A percentile compares a stretch with the other conserved stretches of the same genome.
These are phyloP conservation scores for Nephrotoma flavescens DNA, from an alignment of 2,888 invertebrate genomes.

Conservation along the genomic window DNA sequence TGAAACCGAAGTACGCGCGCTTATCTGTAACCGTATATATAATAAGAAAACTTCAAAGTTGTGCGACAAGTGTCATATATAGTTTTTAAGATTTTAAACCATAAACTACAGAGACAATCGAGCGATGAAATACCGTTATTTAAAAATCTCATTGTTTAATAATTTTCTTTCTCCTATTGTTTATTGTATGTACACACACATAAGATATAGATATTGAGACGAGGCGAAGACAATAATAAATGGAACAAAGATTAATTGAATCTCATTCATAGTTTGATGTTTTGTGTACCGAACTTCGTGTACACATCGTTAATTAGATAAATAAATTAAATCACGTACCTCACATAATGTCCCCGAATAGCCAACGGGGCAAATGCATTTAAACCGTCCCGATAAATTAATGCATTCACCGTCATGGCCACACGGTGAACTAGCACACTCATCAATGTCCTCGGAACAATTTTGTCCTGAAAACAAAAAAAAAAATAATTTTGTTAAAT, in stretches of 20 bases:
- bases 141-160: not conserved
- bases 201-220: not conserved
- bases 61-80: not conserved
- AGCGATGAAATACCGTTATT: not conserved
- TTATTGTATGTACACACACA: not conserved
- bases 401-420: conserved; percentile 83
- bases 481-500: conserved; percentile 11
- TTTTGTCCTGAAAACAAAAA: conserved; percentile 42
- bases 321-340: conserved; percentile 33
- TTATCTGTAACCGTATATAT: not conserved
- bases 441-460: conserved; percentile 76
- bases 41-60: not conserved
- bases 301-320: not conserved
- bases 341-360: conserved; percentile 78
- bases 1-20: not conserved
- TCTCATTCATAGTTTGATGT: not conserved
- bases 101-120: not conserved
- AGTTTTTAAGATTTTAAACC: not conserved
- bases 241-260: not conserved
- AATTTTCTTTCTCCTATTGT: not conserved
- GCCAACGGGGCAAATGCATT: conserved; percentile 81
- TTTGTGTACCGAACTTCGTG: not conserved
- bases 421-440: conserved; percentile 76
- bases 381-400: conserved; percentile 69
- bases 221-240: not conserved